Percentiles rank a stretch among this genome's conserved stretches.
phyloP scores from a whole-genome alignment of 2,888 invertebrate genomes.

The Patella ulyssiponensis region DNA sequence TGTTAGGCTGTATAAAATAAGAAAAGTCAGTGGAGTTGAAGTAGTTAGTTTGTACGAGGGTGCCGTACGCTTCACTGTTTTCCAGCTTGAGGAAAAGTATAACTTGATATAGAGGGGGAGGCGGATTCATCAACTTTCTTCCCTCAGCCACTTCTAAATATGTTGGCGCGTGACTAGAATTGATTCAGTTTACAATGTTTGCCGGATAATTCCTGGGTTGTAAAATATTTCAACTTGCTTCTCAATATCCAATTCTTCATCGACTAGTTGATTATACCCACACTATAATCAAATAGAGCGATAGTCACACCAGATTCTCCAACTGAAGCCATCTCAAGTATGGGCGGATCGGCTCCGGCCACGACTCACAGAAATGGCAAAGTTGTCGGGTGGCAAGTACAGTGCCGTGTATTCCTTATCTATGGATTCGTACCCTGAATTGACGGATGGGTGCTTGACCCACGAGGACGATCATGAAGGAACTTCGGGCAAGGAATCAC shows the following conservation, averaged over 20 bases:
- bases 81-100: no score
- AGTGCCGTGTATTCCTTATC: slow-evolving; percentile 5
- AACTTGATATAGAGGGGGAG: not conserved
- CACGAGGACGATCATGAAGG: slow-evolving; percentile 3
- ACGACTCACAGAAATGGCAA: not conserved
- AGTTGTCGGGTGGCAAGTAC: not conserved
- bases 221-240: slow-evolving; percentile 25
- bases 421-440: slow-evolving; percentile 8
- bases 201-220: slow-evolving; percentile 19
- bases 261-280: not conserved
- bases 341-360: not conserved
- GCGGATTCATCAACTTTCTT: slow-evolving; percentile 3
- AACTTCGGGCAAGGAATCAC: not conserved
- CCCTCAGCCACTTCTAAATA: slow-evolving; percentile 16
- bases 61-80: no score
- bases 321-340: not conserved
- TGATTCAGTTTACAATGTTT: slow-evolving; percentile 23
- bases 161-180: slow-evolving; percentile 25
- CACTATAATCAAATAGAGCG: slow-evolving; percentile 1
- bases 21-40: slow-evolving; percentile 1
- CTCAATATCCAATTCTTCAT: slow-evolving; percentile 24
- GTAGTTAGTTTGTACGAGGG: not conserved
- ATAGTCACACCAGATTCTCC: not conserved
- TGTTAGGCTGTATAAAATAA: not conserved
- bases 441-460: not conserved